Base-by-base conservation (phyloP, 2,797 vertebrate species). In the Phylloscopus collybita region DNA sequence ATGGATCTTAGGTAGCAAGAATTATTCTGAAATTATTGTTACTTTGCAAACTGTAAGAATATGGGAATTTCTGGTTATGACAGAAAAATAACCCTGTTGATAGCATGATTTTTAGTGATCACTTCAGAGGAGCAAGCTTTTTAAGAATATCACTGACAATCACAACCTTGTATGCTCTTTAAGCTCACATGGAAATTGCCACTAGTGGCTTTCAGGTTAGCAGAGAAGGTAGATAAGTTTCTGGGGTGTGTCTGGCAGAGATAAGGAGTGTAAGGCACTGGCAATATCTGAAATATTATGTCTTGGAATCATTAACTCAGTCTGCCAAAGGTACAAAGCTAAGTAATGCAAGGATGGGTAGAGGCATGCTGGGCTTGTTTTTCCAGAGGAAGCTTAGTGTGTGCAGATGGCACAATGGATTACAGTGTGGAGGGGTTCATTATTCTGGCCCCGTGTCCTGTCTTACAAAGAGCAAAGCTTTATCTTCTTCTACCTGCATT, bases 21-120 rank as follows among this genome's bases (percentile, higher is more conserved):
- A 64, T 75, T 94, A 78, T 65, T 76, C 49, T 96, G 45, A 96
- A 95, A 72, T 88, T 36, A 18, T 80, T 94, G 34, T n/a, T 94
- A 19, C 42, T 79, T 93, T 83, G 19, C 1, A 2, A 73, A 60
- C 49, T 45, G 11, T 34, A 75, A 84, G 60, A 71, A 64, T 85
- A 85, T 25, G 26, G 11, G 26, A 42, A n/a, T 71, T 87, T 80
- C 34, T 78, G 38, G 5, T 10, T 87, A 80, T 81, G 47, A 42
- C 22, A 71, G 57, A 36, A 56, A 57, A 70, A 32, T 23, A 60
- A 38, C 8, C 8, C 38, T 54, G 5, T 59, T 38, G 13, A 59
- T 74, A 71, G 36, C 36, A 25, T 45, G 17, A 47, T 79, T 94
- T 19, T 71, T 36, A 56, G 5, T 50, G 71, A 71, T 34, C 30